Evolutionary conservation across 92 coral and sea anemone species (phyloP), one percentile per base, ranked within the genome.

Genomic region (Porites cylindrica): DNA sequence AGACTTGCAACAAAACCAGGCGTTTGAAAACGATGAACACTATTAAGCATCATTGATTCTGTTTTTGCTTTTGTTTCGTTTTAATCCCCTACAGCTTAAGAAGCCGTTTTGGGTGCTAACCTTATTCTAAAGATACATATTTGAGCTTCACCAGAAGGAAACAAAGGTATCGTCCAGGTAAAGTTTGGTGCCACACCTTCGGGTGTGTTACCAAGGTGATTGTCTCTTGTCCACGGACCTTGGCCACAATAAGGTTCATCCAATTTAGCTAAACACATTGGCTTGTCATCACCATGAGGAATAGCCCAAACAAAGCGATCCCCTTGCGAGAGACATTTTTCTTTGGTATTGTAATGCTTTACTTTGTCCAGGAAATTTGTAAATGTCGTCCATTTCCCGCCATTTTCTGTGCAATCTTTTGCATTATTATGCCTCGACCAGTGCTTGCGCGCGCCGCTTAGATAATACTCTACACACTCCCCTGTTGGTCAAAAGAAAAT

Each of bases 171-270:
- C 10, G 91, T 87, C 99, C 99, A 97, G 0, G 94, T 94, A 73
- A 95, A 97, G 65, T 83, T 95, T 18, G 96, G 94, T 20, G 96
- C 91, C 18, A 90, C 91, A 53, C 95, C 97, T 16, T 89, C 97
- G 16, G 94, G 87, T 1, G 96, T 96, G 75, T 97, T 95, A 21
- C 99, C 99, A 88, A 97, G 98, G 87, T 97, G 99, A 90, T 97
- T 97, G 61, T 90, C 94, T 51, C 99, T 86, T 8, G 98, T 69
- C 94, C 96, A 93, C 0, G 90, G 92, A 29, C 97, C 97, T 32
- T 86, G 92, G 10, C 88, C 60, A 68, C 99, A 97, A 59, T 93
- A 95, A 7, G 97, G 98, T 20, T 68, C 82, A 20, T 79, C 70
- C 14, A 93, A 91, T 51, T 82, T 88, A 16, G 93, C 98, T 80